phyloP scores from a whole-genome alignment of 1,140 invertebrate genomes.

The Caligus rogercresseyi region DNA sequence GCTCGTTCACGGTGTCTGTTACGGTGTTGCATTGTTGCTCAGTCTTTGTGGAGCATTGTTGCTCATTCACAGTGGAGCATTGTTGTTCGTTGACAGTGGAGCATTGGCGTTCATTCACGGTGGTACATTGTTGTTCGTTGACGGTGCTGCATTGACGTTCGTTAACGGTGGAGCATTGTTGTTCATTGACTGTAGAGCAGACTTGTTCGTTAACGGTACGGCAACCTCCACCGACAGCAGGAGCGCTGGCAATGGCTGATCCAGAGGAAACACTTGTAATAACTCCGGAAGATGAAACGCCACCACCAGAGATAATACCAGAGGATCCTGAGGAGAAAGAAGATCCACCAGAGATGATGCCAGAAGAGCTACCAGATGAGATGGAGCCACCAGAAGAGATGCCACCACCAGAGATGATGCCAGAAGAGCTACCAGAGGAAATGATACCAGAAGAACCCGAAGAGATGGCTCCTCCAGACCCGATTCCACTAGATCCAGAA shows the following conservation, averaged over 20 bases:
- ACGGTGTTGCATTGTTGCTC: constrained; percentile 19
- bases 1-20: background rate
- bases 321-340: background rate
- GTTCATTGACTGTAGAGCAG: constrained; percentile 18
- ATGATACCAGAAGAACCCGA: background rate
- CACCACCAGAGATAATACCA: background rate
- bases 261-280: background rate
- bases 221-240: background rate
- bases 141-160: constrained; percentile 8
- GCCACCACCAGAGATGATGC: background rate
- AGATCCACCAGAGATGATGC: background rate
- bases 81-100: constrained; percentile 15
- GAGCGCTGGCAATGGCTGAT: background rate
- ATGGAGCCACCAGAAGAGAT: background rate
- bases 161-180: constrained; percentile 17
- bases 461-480: background rate
- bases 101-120: background rate
- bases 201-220: constrained; percentile 6
- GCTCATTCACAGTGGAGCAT: constrained; percentile 15
- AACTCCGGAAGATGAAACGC: too few species aligned
- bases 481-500: background rate
- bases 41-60: background rate
- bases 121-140: constrained; percentile 13
- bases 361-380: background rate
- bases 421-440: background rate